Conservation (phyloP, 2,888 invertebrate species). For the Orthonychiurus folsomi region DNA sequence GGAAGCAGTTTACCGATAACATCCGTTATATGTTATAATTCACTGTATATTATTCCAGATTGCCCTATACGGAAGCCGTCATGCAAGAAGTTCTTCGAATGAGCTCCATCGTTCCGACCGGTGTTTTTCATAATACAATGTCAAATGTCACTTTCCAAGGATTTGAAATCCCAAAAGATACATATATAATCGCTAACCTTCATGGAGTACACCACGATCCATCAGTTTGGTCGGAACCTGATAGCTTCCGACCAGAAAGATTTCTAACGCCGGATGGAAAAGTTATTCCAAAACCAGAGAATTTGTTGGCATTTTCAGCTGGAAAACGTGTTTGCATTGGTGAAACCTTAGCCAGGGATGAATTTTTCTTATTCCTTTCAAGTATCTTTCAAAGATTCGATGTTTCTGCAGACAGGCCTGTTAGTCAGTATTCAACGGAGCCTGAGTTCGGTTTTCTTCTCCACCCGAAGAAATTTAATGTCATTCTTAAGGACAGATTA, state of each 20-base stretch:
- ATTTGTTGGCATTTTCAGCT: constrained; percentile 9
- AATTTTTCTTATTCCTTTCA: constrained; percentile 16
- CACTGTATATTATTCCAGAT: constrained; percentile 15
- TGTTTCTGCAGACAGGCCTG: background rate
- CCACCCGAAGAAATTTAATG: background rate
- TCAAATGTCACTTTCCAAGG: constrained; percentile 8
- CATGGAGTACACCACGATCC: background rate
- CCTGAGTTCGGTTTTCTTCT: background rate
- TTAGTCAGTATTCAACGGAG: background rate
- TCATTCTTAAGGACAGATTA: background rate
- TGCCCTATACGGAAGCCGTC: constrained; percentile 24
- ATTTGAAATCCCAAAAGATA: constrained; percentile 10
- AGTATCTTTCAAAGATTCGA: background rate
- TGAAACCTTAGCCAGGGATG: constrained; percentile 18
- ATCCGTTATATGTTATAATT: constrained; percentile 1
- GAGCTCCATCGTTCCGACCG: background rate
- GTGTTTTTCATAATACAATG: background rate
- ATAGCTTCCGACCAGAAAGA: constrained; percentile 11
- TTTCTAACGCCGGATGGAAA: constrained; percentile 9
- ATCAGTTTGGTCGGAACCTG: constrained; percentile 8
- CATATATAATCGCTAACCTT: constrained; percentile 15
- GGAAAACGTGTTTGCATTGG: constrained; percentile 18
- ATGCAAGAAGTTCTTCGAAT: constrained; percentile 21
- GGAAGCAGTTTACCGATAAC: background rate
- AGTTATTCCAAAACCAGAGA: background rate